phyloP scores from a whole-genome alignment of 1,140 invertebrate species.

The Trachelipus rathkii region DNA sequence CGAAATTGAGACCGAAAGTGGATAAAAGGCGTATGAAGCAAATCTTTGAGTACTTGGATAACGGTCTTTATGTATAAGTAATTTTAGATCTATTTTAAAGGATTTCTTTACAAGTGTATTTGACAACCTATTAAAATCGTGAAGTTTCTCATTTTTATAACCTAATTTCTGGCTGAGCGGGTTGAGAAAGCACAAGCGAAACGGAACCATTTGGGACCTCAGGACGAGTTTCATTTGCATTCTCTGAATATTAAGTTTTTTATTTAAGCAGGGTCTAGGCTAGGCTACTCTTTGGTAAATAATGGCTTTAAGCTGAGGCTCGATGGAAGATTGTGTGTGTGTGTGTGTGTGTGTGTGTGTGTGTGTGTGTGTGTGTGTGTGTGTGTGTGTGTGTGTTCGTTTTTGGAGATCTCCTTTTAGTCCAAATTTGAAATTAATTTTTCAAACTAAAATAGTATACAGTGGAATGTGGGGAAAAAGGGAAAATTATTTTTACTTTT shows the following conservation, averaged over 20 bases:
- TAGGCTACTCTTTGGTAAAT: background rate
- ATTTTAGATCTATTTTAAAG: background rate
- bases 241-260: slow-evolving; percentile 11
- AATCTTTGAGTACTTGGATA: background rate
- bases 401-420: no score
- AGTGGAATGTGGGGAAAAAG: no score
- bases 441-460: no score
- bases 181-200: background rate
- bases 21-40: background rate
- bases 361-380: no score
- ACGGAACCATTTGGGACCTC: background rate
- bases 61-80: background rate
- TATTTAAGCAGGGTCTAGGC: background rate
- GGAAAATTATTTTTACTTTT: no score
- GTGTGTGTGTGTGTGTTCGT: no score
- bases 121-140: background rate
- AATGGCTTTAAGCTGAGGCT: background rate
- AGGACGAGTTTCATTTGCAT: background rate
- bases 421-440: no score
- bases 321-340: no score
- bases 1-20: background rate
- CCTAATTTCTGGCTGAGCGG: slow-evolving; percentile 8
- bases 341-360: no score
- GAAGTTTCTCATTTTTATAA: slow-evolving; percentile 11
- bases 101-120: background rate